Evolutionary conservation across 2,113 vertebrate species (phyloP), one percentile per base, ranked within the genome.

Genomic region (Myrmophylax atrothorax): DNA sequence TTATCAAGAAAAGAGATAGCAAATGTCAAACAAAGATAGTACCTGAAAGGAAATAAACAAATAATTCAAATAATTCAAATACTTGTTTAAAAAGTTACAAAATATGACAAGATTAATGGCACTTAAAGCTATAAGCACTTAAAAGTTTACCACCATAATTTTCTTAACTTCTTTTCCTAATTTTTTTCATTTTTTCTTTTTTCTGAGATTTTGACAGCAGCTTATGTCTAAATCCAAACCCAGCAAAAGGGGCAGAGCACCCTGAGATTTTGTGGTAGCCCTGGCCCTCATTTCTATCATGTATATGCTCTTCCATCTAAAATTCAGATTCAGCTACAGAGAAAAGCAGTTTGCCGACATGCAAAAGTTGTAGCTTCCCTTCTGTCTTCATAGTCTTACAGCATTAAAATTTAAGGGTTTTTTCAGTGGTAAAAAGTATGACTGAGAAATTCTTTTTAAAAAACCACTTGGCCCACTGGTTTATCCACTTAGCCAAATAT

Each of bases 101-200:
- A 97, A 97, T 92, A 94, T 95, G 94, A 96, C 37, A 93, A 90
- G 90, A 97, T 97, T 98, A 98, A 98, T 98, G 98, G 98, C 98
- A 98, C 98, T 98, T 98, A 98, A 97, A 97, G 96, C 97, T 98
- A 93, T 97, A 98, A 98, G 98, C 98, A 98, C 97, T 98, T 97
- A 96, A 97, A 97, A 97, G 79, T 90, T 97, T 93, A 94, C 64
- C 64, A 89, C 92, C 90, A 62, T 76, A 80, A 74, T 77, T 74
- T 93, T 95, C 91, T 84, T 42, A 84, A 44, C 23, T 77, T 87
- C 47, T 89, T 87, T 69, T 72, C 64, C 38, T 77, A 72, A 59
- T 67, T 86, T 89, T 38, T 74, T 67, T 7, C 5, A 7, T 26
- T n/a, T 42, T 38, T 31, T 84, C 33, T 72, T 56, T 89, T 88